Evolutionary conservation across 2,113 vertebrate species (phyloP), one percentile per base, ranked within the genome.

Genomic region (Tetraodon nigroviridis): DNA sequence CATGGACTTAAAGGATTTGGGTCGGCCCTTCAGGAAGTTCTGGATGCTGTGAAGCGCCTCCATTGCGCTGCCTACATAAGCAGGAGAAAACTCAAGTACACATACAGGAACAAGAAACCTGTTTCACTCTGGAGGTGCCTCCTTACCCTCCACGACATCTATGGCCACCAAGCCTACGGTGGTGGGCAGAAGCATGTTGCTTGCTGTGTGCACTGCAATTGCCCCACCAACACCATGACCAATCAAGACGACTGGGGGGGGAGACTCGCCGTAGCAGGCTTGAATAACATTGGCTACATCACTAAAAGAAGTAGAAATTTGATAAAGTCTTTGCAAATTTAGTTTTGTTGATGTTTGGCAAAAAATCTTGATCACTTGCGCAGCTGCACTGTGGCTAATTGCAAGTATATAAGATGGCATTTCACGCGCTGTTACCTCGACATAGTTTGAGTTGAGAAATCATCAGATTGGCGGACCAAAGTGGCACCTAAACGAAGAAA

Each of bases 1-100:
- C 66, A 90, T 82, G 20, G 87, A 88, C 69, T 85, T 87, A 69
- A 90, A 90, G 62, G 82, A 81, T 69, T 85, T 88, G 56, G 88
- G 88, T 71, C 88, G 50, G 51, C 74, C 82, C 52, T 75, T 87
- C 50, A 88, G 79, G 65, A 88, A 85, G 79, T 84, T 87, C 80
- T 90, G 88, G 47, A 90, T 90, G 76, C 78, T 85, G 77, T 89
- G 88, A 2, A 89, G 80, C 0, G 84, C 81, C 0, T 89, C 88
- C 77, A 83, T 88, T 0, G 88, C 88, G 20, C 82, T 87, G 5
- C 87, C 87, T 89, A 18, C 29, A 54, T 11, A 32, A 15, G 45
- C 37, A 55, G 20, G 32, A 48, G 1, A 32, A 48, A 18, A 52
- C 27, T 48, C 18, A n/a, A 10, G n/a, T 48, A 19, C 18, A n/a